Evolutionary conservation across 2,113 vertebrate species (phyloP), one percentile per base, ranked within the genome.

Genomic region (Pithys albifrons): DNA sequence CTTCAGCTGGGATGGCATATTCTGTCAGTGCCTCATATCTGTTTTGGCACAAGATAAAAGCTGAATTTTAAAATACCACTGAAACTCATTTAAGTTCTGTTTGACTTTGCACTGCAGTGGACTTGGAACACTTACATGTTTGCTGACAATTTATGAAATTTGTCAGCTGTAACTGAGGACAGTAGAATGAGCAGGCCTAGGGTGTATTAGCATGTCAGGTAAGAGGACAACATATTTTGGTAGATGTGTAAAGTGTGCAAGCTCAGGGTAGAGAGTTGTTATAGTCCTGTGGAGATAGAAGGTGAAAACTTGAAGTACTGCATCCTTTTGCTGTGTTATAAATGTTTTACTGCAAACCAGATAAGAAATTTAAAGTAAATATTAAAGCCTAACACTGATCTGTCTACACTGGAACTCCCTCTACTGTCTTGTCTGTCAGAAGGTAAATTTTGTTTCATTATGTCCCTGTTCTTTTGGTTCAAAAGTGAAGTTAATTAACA

Each of bases 71-170:
- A 73, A 77, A 70, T 57, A n/a, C 14, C 25, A 27, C 39, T 51
- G 58, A 73, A 86, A 55, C 7, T 69, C 3, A 0, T 45, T 85
- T 55, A 43, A 59, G 17, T 58, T 71, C 39, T 43, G 29, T 64
- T 94, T 59, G 72, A 69, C 41, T 86, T 86, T 51, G 49, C 12
- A 20, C 19, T 80, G 49, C 55, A 77, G 39, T 61, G 19, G 23
- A 46, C 17, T 59, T 55, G 6, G 31, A 51, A 13, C 28, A 46
- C n/a, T 72, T 76, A 37, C 0, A 0, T 12, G 18, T 4, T 66
- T 61, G 25, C 16, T 72, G 37, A 28, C 14, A 58, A 46, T 41
- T 49, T 46, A 28, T 31, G 28, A 59, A 49, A 46, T 59, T 85
- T 89, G 33, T 73, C 41, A 31, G 4, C 12, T 61, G 23, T 91